Evolutionary conservation across 2,797 vertebrate species (phyloP).

Genomic region (Gephyroberyx darwinii): DNA sequence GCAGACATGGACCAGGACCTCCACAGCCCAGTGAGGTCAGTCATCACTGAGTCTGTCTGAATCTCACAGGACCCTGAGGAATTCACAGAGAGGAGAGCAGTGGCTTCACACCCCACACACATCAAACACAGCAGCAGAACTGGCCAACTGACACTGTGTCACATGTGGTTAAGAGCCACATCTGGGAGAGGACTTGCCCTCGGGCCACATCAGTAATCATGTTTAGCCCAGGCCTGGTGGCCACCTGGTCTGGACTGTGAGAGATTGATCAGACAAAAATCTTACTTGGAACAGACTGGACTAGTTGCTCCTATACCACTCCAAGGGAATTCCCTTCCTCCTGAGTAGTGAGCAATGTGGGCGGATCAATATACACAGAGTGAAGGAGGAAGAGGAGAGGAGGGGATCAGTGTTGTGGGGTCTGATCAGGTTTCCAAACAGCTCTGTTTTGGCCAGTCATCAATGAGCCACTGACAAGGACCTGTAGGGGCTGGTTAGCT

Average conservation of each 20-base stretch:
- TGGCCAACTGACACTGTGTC: background rate
- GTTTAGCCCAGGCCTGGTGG: slow-evolving; percentile 30
- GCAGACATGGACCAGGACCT: slow-evolving; percentile 28
- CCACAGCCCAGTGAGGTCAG: slow-evolving; percentile 40
- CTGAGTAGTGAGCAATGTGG: background rate
- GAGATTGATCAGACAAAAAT: slow-evolving; percentile 38
- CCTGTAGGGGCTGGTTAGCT: slow-evolving; percentile 8
- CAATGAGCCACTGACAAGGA: slow-evolving; percentile 6
- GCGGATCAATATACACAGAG: slow-evolving; percentile 44
- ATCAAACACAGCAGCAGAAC: slow-evolving; percentile 31
- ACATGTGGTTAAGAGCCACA: slow-evolving; percentile 40
- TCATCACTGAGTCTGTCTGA: slow-evolving; percentile 22
- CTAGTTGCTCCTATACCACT: slow-evolving; percentile 8
- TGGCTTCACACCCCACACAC: slow-evolving; percentile 26
- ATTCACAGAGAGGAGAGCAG: slow-evolving; percentile 43
- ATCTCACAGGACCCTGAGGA: slow-evolving; percentile 63
- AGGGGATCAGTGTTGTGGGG: background rate
- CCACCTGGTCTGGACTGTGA: slow-evolving; percentile 49
- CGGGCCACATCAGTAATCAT: slow-evolving; percentile 30
- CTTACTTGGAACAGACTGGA: slow-evolving; percentile 40
- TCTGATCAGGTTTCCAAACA: slow-evolving; percentile 63
- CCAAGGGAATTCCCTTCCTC: slow-evolving; percentile 54
- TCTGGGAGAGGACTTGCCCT: slow-evolving; percentile 26
- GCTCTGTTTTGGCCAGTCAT: slow-evolving; percentile 29
- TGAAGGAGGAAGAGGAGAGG: slow-evolving; percentile 8